These are phyloP conservation scores for Paramormyrops hopkinsi DNA, from an alignment of 2,797 vertebrate species.

Conservation along the genomic window DNA sequence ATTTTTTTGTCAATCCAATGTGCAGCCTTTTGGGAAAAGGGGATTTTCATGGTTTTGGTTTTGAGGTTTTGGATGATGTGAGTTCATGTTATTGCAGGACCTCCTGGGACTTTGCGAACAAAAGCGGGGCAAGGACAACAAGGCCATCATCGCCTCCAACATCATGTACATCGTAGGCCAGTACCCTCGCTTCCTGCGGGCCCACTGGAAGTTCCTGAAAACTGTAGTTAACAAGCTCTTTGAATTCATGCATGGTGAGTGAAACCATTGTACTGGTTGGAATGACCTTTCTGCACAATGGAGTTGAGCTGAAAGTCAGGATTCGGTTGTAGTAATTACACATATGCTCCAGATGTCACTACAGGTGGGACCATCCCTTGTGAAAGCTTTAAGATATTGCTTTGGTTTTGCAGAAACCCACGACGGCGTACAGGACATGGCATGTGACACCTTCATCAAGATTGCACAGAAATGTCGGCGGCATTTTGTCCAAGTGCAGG, in stretches of 20 bases:
- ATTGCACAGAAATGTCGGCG: constrained; percentile 97
- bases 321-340: neutral
- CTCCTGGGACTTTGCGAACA: constrained; percentile 94
- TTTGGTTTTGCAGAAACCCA: constrained; percentile 77
- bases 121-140: constrained; percentile 97
- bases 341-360: neutral
- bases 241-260: constrained; percentile 97
- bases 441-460: constrained; percentile 98
- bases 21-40: neutral
- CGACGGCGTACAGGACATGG: constrained; percentile 98
- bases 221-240: constrained; percentile 97
- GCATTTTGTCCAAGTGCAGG: constrained; percentile 97
- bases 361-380: neutral
- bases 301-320: neutral
- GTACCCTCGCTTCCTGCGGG: constrained; percentile 91
- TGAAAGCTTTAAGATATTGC: neutral
- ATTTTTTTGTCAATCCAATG: neutral
- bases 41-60: neutral
- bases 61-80: neutral
- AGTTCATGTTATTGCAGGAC: constrained; percentile 61
- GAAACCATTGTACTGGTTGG: neutral
- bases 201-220: constrained; percentile 98
- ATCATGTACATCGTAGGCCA: constrained; percentile 99
- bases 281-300: neutral
- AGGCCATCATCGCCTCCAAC: constrained; percentile 98